phyloP scores from a whole-genome alignment of 2,113 vertebrate species.

The Sceloporus tristichus region DNA sequence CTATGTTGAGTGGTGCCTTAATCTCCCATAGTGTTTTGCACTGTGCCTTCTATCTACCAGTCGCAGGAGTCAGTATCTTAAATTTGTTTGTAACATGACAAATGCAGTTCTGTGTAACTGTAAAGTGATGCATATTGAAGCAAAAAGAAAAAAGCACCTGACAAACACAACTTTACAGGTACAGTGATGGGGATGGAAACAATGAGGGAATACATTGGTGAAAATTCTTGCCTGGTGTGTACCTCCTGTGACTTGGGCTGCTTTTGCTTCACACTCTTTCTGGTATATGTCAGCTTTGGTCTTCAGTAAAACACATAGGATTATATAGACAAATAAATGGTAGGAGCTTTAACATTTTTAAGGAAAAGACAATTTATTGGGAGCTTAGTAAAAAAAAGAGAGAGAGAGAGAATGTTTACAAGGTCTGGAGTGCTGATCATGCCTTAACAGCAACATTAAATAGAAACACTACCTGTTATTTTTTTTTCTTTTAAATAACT shows the following conservation, averaged over 20 bases:
- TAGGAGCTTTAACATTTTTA: constrained; percentile 23
- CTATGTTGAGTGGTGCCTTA: background rate
- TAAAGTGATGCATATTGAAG: too few species aligned
- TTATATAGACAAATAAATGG: constrained; percentile 5
- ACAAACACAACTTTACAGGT: too few species aligned
- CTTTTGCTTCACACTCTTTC: background rate
- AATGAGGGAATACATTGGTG: too few species aligned
- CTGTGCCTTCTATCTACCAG: background rate
- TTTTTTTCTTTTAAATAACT: constrained; percentile 40
- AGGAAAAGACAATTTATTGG: constrained; percentile 4
- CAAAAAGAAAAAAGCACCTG: too few species aligned
- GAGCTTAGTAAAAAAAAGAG: background rate
- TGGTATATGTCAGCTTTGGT: background rate
- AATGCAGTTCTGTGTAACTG: too few species aligned
- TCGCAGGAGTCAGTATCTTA: background rate
- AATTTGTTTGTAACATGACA: too few species aligned
- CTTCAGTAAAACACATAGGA: background rate
- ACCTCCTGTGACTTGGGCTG: background rate
- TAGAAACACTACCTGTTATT: constrained; percentile 56
- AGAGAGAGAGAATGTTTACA: constrained; percentile 43
- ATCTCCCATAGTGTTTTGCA: background rate
- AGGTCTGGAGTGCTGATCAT: constrained; percentile 68
- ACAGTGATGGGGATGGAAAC: too few species aligned
- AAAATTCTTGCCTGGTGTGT: too few species aligned
- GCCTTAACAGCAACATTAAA: constrained; percentile 45